Percentiles rank a stretch among this genome's conserved stretches.
Evolutionary conservation across 1,140 invertebrate species (phyloP).

Genomic region (Aphis craccivora): DNA sequence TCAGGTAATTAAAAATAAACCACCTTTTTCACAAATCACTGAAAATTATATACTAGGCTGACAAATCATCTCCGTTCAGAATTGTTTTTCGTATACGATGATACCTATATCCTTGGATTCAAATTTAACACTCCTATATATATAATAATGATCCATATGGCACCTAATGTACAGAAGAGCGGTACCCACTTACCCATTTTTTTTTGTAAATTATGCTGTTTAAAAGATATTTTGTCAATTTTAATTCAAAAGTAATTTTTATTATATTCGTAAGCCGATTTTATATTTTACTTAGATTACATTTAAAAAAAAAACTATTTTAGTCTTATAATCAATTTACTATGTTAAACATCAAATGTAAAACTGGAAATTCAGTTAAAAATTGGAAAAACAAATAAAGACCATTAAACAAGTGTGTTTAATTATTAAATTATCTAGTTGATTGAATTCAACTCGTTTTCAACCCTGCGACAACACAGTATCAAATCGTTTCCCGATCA

Average conservation of each 20-base stretch:
- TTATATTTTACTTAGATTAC: not conserved
- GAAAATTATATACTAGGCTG: no score
- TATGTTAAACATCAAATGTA: not conserved
- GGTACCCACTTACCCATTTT: no score
- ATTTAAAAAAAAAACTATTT: not conserved
- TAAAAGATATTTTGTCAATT: not conserved
- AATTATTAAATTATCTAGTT: not conserved
- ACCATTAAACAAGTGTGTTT: not conserved
- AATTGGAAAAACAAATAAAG: not conserved
- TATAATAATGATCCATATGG: no score
- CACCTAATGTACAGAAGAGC: no score
- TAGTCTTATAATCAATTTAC: not conserved
- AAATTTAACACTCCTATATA: no score
- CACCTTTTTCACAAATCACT: no score
- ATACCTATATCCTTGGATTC: no score
- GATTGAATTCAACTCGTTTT: slow-evolving; percentile 30
- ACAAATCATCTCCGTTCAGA: no score
- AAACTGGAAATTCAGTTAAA: not conserved
- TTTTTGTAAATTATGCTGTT: not conserved
- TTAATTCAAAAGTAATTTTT: not conserved
- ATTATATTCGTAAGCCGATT: not conserved
- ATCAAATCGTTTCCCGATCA: slow-evolving; percentile 37
- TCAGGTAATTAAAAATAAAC: no score
- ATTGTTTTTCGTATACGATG: no score
- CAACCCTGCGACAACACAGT: not conserved